These are phyloP conservation scores for Aphelinus certus DNA, from an alignment of 1,140 invertebrate genomes.

Conservation along the genomic window DNA sequence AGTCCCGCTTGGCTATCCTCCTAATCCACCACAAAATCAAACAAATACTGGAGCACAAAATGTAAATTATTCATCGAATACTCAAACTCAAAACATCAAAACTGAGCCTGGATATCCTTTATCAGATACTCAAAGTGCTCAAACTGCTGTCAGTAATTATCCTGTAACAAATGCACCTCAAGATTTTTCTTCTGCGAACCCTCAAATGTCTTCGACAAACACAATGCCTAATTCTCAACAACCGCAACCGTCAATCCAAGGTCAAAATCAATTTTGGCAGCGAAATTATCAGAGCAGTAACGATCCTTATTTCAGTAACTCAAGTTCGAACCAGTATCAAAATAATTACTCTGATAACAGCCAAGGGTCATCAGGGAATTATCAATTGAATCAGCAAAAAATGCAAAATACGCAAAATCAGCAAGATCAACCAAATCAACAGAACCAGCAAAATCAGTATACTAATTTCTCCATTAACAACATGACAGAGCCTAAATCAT, in stretches of 20 bases:
- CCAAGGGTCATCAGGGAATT: constrained; percentile 1
- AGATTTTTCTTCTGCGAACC: constrained; percentile 47
- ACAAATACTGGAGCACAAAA: constrained; percentile 44
- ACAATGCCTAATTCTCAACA: constrained; percentile 20
- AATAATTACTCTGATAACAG: constrained; percentile 50
- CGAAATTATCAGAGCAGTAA: constrained; percentile 57
- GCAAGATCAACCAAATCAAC: constrained; percentile 31
- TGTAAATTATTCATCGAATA: constrained; percentile 45
- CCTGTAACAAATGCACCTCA: constrained; percentile 40
- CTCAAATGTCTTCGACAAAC: constrained; percentile 19
- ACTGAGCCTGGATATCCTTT: constrained; percentile 41
- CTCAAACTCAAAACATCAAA: constrained; percentile 33
- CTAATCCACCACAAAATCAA: constrained; percentile 44
- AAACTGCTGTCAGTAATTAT: constrained; percentile 45
- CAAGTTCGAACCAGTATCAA: constrained; percentile 53
- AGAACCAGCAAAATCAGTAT: constrained; percentile 57
- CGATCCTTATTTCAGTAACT: constrained; percentile 55
- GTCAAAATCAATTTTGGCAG: constrained; percentile 59
- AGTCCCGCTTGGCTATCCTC: constrained; percentile 12
- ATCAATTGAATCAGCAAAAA: constrained; percentile 18
- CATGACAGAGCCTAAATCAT: constrained; percentile 32
- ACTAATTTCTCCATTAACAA: constrained; percentile 51
- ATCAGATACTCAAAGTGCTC: constrained; percentile 46
- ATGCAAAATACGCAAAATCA: constrained; percentile 27
- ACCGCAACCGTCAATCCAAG: constrained; percentile 45